Percentiles rank a stretch among this genome's conserved stretches.
These are phyloP conservation scores for Lagria hirta DNA, from an alignment of 2,888 invertebrate genomes.

Conservation along the genomic window DNA sequence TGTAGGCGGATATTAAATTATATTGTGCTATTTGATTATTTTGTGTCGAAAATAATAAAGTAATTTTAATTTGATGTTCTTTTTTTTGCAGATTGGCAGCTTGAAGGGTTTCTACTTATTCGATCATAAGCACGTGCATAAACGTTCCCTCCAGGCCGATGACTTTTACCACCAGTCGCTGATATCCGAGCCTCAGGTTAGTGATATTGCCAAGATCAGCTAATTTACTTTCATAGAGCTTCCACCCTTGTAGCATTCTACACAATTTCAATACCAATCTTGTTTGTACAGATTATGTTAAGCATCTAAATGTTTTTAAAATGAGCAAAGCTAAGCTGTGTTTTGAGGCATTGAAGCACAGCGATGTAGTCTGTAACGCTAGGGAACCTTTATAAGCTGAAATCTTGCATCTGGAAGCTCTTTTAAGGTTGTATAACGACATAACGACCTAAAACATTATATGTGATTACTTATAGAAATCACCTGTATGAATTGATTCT, in stretches of 20 bases:
- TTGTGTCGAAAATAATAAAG: too few species aligned
- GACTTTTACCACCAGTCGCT: conserved; percentile 77
- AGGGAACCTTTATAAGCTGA: too few species aligned
- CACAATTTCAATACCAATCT: conserved; percentile 26
- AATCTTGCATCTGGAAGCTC: too few species aligned
- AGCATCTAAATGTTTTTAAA: conserved; percentile 27
- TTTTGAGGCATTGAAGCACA: conserved; percentile 4
- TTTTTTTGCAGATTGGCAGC: conserved; percentile 82
- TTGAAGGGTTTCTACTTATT: conserved; percentile 84
- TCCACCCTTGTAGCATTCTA: conserved; percentile 4
- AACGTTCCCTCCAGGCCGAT: conserved; percentile 78
- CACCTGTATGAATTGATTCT: too few species aligned
- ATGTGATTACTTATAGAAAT: too few species aligned
- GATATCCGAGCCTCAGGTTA: conserved; percentile 75
- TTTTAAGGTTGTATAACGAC: too few species aligned
- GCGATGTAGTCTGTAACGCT: too few species aligned
- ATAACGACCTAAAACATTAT: too few species aligned
- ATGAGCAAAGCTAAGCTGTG: conserved; percentile 12
- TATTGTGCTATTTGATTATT: too few species aligned
- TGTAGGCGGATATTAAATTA: too few species aligned
- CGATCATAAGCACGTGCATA: conserved; percentile 81
- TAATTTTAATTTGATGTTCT: conserved; percentile 6
- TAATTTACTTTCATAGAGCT: conserved; percentile 25
- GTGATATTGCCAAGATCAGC: conserved; percentile 42
- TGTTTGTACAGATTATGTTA: conserved; percentile 29